Percentiles rank a stretch among this genome's conserved stretches.
Evolutionary conservation across 2,888 invertebrate species (phyloP).

Genomic region (Disparrhopalites patrizii): DNA sequence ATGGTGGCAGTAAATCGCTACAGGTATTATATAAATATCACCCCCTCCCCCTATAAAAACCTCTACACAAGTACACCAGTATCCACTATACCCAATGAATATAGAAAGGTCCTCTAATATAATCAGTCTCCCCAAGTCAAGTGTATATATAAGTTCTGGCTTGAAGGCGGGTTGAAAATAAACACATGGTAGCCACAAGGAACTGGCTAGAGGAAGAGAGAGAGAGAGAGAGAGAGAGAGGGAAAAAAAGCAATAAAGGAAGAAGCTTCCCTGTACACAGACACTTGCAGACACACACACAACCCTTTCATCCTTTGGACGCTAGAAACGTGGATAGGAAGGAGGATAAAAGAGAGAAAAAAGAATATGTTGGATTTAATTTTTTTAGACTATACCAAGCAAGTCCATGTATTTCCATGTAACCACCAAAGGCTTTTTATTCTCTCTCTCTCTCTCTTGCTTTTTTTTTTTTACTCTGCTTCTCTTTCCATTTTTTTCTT

Average conservation of each 20-base stretch:
- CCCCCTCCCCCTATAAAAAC: too few relatives aligned
- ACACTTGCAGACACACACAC: too few relatives aligned
- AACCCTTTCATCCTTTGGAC: neutral
- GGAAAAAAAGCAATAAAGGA: slow-evolving; percentile 20
- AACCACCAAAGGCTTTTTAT: too few relatives aligned
- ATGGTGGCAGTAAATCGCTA: too few relatives aligned
- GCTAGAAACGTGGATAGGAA: neutral
- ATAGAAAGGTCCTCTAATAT: too few relatives aligned
- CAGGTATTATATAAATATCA: too few relatives aligned
- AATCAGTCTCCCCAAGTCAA: slow-evolving; percentile 12
- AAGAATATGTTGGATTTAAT: slow-evolving; percentile 6
- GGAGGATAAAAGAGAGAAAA: neutral
- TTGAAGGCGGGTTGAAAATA: slow-evolving; percentile 22
- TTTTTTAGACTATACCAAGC: too few relatives aligned
- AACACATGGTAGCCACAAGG: slow-evolving; percentile 19
- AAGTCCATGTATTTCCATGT: too few relatives aligned
- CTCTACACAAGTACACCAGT: too few relatives aligned
- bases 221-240: neutral
- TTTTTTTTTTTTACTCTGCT: neutral
- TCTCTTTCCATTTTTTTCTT: neutral
- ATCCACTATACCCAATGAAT: too few relatives aligned
- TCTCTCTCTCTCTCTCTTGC: slow-evolving; percentile 2
- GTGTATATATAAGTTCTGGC: neutral
- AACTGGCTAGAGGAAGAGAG: slow-evolving; percentile 3
- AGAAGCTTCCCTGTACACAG: too few relatives aligned